Evolutionary conservation across 2,888 invertebrate species (phyloP), one percentile per base, ranked within the genome.

Genomic region (Pycnomerus fuliginosus): DNA sequence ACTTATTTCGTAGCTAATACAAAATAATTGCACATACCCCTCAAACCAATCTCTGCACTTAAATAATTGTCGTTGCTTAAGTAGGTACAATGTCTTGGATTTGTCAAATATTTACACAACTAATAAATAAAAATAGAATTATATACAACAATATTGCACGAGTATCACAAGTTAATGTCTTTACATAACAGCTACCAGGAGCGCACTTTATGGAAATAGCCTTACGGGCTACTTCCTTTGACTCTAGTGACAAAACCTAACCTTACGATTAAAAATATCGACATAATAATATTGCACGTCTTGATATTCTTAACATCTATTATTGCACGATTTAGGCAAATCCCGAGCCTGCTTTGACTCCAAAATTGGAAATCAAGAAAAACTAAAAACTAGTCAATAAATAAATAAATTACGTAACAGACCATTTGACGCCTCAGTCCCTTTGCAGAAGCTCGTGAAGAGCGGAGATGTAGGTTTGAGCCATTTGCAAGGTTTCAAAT

Each of bases 401-500:
- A 48, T 44, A 48, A 45, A 48, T 44, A 48, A 47, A 28, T 44
- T 32, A 35, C 11, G n/a, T n/a, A 33, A 33, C 32, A 42, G 24
- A 37, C 41, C 41, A 12, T 43, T 42, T 14, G 39, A 17, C 33
- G 41, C 22, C 17, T 55, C 52, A 72, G 56, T 72, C 73, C 51
- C 72, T 62, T 48, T 73, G 67, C 37, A 84, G 70, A 11, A 85
- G 70, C 58, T 85, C 85, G 56, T 80, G 77, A 12, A 87, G 70
- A 2, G 85, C 84, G 0, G 79, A 72, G 39, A 87, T 87, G 63
- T 87, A 87, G 1, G 82, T 84, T 64, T 86, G 85, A 1, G 87
- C 87, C 85, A 87, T 85, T 69, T 86, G 85, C 25, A 87, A 70
- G 22, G 86, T 87, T 69, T 87, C 87, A 61, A 82, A 86, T 68